Conservation (phyloP, 2,113 vertebrate genomes). For the Herpetotheres cachinnans region DNA sequence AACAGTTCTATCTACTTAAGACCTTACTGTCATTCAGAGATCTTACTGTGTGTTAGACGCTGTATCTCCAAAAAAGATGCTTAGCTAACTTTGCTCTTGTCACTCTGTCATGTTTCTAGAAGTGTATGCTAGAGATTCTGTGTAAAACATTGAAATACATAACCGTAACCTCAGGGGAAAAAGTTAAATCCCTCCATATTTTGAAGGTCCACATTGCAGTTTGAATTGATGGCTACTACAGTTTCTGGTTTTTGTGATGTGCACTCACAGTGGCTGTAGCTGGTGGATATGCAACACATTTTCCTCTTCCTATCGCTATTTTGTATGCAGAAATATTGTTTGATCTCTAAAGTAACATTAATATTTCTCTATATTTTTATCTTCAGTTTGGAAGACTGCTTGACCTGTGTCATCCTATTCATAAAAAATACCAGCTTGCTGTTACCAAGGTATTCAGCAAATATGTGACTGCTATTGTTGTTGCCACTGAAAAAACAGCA, state of each 20-base stretch:
- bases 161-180: background rate
- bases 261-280: background rate
- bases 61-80: background rate
- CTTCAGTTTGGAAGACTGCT: conserved; percentile 87
- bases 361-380: background rate
- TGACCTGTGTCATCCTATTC: conserved; percentile 91
- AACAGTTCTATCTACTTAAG: background rate
- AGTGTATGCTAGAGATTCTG: background rate
- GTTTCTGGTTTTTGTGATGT: background rate
- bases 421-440: conserved; percentile 94
- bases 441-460: conserved; percentile 90
- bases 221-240: background rate
- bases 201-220: background rate
- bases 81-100: background rate
- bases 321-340: background rate
- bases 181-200: background rate
- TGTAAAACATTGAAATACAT: background rate
- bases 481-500: conserved; percentile 85
- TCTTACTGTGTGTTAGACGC: background rate
- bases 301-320: background rate
- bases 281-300: fast-evolving
- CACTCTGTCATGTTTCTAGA: background rate
- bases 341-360: background rate
- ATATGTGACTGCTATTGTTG: conserved; percentile 89
- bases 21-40: background rate